Conservation (phyloP, 2,113 vertebrate genomes). For the Morphnarchus princeps region DNA sequence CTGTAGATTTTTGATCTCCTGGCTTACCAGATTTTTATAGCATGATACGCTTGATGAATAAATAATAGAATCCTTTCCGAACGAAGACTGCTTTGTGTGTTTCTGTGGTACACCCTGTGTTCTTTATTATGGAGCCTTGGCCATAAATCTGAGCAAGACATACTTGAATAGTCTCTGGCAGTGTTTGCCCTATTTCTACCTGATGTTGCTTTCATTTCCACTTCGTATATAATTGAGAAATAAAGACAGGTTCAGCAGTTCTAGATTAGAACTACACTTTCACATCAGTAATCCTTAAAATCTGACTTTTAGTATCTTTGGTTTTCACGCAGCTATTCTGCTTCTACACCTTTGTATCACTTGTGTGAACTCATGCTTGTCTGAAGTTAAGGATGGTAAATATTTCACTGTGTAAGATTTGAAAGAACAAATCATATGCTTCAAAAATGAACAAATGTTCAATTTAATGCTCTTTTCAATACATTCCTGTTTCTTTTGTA, state of each 20-base stretch:
- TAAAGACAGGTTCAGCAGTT: neutral
- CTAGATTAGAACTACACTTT: neutral
- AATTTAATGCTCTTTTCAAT: neutral
- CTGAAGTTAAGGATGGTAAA: neutral
- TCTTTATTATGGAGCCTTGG: neutral
- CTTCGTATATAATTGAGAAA: neutral
- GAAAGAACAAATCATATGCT: neutral
- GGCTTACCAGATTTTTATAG: neutral
- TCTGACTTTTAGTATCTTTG: neutral
- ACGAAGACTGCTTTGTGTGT: neutral
- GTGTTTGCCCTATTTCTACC: neutral
- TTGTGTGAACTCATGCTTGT: constrained; percentile 6
- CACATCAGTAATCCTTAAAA: neutral
- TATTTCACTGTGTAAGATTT: neutral
- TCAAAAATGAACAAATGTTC: neutral
- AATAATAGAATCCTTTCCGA: constrained; percentile 4
- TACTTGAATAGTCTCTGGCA: neutral
- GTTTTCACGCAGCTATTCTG: neutral
- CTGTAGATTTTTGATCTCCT: neutral
- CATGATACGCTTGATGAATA: neutral
- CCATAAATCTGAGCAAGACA: neutral
- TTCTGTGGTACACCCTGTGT: neutral
- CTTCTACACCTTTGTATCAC: neutral
- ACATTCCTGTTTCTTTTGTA: neutral
- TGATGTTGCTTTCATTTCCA: neutral